Evolutionary conservation across 1,140 invertebrate species (phyloP).

Genomic region (Halesus radiatus): DNA sequence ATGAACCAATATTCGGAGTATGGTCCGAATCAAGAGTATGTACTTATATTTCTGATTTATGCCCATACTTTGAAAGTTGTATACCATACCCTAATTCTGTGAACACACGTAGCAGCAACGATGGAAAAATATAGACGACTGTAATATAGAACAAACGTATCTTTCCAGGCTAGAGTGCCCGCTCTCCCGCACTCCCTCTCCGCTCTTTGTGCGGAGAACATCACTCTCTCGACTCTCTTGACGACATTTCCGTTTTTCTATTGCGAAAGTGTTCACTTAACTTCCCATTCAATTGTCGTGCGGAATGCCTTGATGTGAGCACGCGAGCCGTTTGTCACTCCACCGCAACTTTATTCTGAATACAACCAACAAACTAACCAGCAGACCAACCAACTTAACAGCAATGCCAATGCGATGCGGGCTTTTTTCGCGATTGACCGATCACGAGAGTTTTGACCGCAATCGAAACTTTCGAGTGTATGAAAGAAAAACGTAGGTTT

Average conservation of each 20-base stretch:
- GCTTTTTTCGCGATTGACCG: no score
- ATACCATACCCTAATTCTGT: no score
- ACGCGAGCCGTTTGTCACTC: conserved; percentile 21
- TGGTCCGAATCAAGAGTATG: no score
- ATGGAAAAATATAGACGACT: neutral
- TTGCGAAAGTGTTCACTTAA: conserved; percentile 36
- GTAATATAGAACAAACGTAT: neutral
- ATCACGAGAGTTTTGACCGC: no score
- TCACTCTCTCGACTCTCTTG: conserved; percentile 9
- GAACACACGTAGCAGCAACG: no score
- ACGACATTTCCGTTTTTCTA: conserved; percentile 30
- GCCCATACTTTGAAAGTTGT: no score
- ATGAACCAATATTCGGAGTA: no score
- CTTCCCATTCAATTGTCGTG: conserved; percentile 22
- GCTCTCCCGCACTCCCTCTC: neutral
- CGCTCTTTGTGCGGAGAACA: neutral
- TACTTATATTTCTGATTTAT: no score
- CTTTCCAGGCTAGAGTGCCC: neutral
- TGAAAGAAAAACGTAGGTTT: no score
- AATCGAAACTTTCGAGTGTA: no score
- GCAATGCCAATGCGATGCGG: no score
- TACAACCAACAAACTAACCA: neutral
- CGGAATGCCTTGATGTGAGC: neutral
- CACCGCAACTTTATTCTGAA: neutral
- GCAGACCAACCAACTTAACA: no score